Percentiles rank a stretch among this genome's conserved stretches.
phyloP scores from a whole-genome alignment of 23 tunicate species.

The Phallusia fumigata region DNA sequence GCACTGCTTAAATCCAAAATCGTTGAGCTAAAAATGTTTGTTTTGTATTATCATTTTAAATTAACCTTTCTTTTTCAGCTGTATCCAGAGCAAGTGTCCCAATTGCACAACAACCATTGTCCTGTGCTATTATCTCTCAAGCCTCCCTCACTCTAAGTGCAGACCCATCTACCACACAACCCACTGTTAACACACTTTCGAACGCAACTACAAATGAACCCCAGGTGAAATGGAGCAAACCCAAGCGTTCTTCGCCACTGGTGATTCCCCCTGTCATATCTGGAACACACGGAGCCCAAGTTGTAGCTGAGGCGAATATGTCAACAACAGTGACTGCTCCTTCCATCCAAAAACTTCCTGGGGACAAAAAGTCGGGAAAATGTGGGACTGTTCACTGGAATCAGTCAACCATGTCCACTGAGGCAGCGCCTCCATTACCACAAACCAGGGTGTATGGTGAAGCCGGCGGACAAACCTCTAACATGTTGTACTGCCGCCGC shows the following conservation, averaged over 20 bases:
- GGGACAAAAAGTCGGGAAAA: conserved; percentile 1
- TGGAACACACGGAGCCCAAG: not conserved
- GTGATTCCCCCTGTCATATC: conserved; percentile 32
- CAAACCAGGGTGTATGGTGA: conserved; percentile 16
- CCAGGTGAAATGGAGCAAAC: not conserved
- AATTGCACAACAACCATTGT: no score
- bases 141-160: not conserved
- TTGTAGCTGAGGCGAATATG: not conserved
- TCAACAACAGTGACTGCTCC: not conserved
- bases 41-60: no score
- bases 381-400: conserved; percentile 86
- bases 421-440: conserved; percentile 31
- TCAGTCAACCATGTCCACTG: conserved; percentile 31
- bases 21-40: no score
- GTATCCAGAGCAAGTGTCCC: no score
- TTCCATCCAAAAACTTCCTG: not conserved
- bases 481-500: conserved; percentile 66
- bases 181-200: not conserved
- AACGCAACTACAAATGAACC: not conserved
- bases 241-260: not conserved
- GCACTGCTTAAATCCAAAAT: no score
- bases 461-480: conserved; percentile 58
- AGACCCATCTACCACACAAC: not conserved
- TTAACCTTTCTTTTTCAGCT: no score
- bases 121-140: no score